A percentile compares a stretch with the other conserved stretches of the same genome.
phyloP scores from a whole-genome alignment of 2,113 vertebrate genomes.

The Rissa tridactyla region DNA sequence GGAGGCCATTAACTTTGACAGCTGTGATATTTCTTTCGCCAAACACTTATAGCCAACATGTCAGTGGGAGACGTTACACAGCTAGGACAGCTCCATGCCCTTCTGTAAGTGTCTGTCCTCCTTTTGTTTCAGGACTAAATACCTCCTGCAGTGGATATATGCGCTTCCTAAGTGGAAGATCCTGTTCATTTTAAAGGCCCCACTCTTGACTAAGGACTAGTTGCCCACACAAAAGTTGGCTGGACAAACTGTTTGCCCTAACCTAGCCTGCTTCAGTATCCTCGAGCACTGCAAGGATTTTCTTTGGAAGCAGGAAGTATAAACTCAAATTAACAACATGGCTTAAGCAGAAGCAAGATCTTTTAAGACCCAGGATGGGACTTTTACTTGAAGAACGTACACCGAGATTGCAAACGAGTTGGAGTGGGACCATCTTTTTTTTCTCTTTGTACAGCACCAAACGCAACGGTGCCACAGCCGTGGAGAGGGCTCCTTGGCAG shows the following conservation, averaged over 20 bases:
- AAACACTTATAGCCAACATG: not conserved
- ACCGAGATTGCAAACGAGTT: not conserved
- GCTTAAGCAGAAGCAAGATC: not conserved
- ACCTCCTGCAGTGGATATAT: not conserved
- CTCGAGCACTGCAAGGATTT: not conserved
- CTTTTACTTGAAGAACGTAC: not conserved
- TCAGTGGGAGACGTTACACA: not conserved
- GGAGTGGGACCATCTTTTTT: not conserved
- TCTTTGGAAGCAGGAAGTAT: not conserved
- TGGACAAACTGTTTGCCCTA: not conserved
- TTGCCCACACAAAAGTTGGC: not conserved
- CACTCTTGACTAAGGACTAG: not conserved
- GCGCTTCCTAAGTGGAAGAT: not conserved
- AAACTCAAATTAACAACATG: not conserved
- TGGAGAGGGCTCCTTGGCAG: not conserved
- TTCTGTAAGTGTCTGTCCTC: not conserved
- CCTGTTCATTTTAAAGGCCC: not conserved
- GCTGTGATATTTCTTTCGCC: not conserved
- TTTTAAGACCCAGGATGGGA: not conserved
- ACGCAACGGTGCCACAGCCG: not conserved
- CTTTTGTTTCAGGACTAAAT: not conserved
- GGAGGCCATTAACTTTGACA: not conserved
- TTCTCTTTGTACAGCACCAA: not conserved
- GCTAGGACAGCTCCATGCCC: not conserved
- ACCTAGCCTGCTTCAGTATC: not conserved